A percentile compares a stretch with the other conserved stretches of the same genome.
These are phyloP conservation scores for Heliconius melpomene DNA, from an alignment of 1,140 invertebrate genomes.

Conservation along the genomic window DNA sequence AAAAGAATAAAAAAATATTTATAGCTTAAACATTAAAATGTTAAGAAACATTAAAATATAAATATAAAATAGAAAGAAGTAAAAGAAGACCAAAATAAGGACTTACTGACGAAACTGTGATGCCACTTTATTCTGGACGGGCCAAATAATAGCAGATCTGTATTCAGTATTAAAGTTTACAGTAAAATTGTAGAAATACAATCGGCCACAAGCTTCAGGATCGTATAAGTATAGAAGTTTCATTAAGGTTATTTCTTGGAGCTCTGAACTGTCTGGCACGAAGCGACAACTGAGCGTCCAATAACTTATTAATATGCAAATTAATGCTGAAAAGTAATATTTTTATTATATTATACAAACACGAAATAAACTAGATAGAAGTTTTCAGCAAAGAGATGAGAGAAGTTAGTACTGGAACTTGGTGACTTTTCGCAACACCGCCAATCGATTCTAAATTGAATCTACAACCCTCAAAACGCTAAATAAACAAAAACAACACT, in stretches of 20 bases:
- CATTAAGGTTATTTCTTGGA: constrained; percentile 63
- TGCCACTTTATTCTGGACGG: constrained; percentile 51
- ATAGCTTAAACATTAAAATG: not conserved
- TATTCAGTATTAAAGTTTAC: constrained; percentile 13
- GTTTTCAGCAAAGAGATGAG: no score
- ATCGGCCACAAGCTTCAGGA: constrained; percentile 56
- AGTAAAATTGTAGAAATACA: constrained; percentile 67
- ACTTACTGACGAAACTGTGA: constrained; percentile 46
- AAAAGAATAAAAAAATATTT: not conserved
- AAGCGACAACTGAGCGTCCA: constrained; percentile 58
- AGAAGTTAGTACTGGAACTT: no score
- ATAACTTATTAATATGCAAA: constrained; percentile 56
- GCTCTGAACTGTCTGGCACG: constrained; percentile 48
- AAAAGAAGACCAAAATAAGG: not conserved
- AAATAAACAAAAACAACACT: no score
- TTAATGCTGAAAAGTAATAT: constrained; percentile 41
- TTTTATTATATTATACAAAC: no score
- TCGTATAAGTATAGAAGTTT: constrained; percentile 71
- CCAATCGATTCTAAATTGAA: no score
- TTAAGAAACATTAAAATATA: no score
- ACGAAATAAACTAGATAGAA: no score
- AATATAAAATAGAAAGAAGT: no score
- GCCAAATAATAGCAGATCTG: constrained; percentile 56
- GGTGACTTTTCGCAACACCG: no score
- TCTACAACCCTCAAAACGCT: no score